Percentiles rank a stretch among this genome's conserved stretches.
phyloP scores from a whole-genome alignment of 2,888 invertebrate genomes.

The Spicauda simplicius region DNA sequence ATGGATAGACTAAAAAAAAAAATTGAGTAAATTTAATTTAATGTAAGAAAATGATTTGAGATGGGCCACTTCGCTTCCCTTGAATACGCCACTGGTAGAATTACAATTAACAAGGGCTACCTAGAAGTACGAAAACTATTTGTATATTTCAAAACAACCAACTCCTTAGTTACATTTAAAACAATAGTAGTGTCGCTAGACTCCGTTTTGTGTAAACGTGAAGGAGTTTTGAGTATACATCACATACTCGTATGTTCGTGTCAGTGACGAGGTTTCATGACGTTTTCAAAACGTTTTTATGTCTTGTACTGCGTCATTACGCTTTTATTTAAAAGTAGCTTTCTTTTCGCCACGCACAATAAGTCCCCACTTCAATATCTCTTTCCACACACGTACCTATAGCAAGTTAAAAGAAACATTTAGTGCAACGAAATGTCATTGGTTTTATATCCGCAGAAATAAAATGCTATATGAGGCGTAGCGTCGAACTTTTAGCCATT shows the following conservation, averaged over 20 bases:
- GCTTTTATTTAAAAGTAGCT: neutral
- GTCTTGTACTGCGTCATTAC: too few relatives aligned
- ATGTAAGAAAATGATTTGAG: too few relatives aligned
- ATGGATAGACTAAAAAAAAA: too few relatives aligned
- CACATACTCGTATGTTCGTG: neutral
- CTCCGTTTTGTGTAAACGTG: neutral
- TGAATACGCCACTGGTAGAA: too few relatives aligned
- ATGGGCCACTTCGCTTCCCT: too few relatives aligned
- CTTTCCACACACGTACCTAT: too few relatives aligned
- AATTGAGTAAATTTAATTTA: too few relatives aligned
- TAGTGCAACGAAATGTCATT: too few relatives aligned
- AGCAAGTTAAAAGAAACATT: too few relatives aligned
- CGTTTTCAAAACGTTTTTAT: neutral
- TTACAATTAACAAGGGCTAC: too few relatives aligned
- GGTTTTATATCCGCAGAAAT: too few relatives aligned
- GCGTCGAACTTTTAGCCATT: neutral
- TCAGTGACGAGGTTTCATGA: neutral
- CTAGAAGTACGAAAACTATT: neutral
- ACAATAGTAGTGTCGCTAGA: slow-evolving; percentile 3
- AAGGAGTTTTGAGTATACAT: neutral
- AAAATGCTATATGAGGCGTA: too few relatives aligned
- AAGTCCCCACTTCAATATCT: neutral
- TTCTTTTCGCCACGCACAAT: neutral
- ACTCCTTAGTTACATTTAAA: neutral
- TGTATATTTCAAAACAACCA: neutral